phyloP scores from a whole-genome alignment of 2,113 vertebrate species.

The Vireo altiloquus region DNA sequence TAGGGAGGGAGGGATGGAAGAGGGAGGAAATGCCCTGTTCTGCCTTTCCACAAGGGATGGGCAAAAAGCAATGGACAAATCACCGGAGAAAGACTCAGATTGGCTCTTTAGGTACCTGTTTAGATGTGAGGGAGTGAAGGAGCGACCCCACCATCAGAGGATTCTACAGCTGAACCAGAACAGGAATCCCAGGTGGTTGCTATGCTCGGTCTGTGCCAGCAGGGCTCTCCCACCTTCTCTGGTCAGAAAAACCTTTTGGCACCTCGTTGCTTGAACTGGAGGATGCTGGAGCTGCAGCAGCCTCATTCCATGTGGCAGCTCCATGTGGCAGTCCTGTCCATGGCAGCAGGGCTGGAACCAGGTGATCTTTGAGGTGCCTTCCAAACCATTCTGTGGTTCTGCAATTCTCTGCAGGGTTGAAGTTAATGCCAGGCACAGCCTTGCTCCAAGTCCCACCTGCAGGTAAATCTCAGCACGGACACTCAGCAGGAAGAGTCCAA shows the following conservation, averaged over 20 bases:
- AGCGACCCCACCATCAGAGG: background rate
- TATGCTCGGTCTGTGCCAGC: background rate
- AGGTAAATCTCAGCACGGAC: background rate
- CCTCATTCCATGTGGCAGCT: background rate
- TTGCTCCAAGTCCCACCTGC: too few relatives aligned
- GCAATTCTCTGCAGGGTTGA: rapidly evolving
- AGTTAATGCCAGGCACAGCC: background rate
- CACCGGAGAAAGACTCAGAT: background rate
- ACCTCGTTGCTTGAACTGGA: background rate
- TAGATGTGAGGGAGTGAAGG: background rate
- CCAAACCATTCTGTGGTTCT: rapidly evolving
- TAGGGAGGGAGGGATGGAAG: background rate
- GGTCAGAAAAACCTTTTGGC: background rate
- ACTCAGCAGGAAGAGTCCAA: background rate
- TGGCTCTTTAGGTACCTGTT: background rate
- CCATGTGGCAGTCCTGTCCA: background rate
- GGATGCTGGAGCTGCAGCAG: background rate
- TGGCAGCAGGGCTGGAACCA: background rate
- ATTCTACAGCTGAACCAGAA: background rate
- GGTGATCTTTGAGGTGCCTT: background rate
- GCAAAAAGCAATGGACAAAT: background rate
- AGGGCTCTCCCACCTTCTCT: background rate
- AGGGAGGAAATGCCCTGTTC: background rate
- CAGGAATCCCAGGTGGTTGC: rapidly evolving
- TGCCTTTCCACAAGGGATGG: background rate